Evolutionary conservation across 2,113 vertebrate species (phyloP).

Genomic region (Larimichthys crocea): DNA sequence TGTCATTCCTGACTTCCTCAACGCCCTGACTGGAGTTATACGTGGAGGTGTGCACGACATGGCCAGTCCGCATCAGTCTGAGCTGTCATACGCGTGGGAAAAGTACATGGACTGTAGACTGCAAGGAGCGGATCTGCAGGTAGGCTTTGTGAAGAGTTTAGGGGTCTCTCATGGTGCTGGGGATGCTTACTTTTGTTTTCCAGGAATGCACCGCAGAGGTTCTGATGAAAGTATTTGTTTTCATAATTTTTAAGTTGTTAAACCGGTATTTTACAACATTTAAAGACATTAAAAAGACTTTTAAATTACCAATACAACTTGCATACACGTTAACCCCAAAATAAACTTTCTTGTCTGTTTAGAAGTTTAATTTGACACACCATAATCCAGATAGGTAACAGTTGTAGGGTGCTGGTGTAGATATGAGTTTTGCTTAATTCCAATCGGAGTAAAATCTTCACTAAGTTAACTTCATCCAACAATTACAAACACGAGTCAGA

Average conservation of each 20-base stretch:
- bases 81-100: constrained; percentile 84
- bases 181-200: constrained; percentile 2
- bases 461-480: not conserved
- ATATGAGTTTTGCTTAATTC: not conserved
- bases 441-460: not conserved
- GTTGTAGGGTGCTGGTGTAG: not conserved
- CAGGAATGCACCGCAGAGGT: not conserved
- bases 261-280: not conserved
- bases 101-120: constrained; percentile 85
- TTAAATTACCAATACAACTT: not conserved
- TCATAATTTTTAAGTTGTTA: not conserved
- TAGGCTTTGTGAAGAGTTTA: constrained; percentile 53
- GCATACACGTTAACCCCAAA: not conserved
- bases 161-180: not conserved
- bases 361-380: not conserved
- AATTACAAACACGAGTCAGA: constrained; percentile 18
- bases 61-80: constrained; percentile 76
- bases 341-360: not conserved
- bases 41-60: constrained; percentile 69
- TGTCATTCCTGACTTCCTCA: constrained; percentile 27
- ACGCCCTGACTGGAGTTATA: constrained; percentile 19
- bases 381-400: not conserved
- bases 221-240: not conserved
- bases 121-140: constrained; percentile 85
- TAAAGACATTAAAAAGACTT: too few relatives aligned